Conservation (phyloP, 30 jellyfish, hydroid and myxozoan genomes). For the Hydractinia symbiolongicarpus region DNA sequence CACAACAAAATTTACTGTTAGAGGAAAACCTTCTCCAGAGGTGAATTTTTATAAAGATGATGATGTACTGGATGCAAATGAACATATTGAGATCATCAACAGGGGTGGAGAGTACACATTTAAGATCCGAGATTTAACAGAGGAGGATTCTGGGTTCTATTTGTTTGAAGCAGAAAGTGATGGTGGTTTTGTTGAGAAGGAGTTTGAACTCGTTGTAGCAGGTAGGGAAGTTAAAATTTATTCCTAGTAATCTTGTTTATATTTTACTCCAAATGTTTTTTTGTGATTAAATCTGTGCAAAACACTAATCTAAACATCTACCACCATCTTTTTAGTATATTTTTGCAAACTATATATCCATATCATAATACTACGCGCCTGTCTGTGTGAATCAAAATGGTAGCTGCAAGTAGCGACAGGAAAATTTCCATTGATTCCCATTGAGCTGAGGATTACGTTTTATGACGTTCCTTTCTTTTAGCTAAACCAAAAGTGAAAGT, state of each 20-base stretch:
- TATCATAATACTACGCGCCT: too few species aligned
- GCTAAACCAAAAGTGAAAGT: neutral
- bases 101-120: conserved; percentile 28
- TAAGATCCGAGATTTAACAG: conserved; percentile 1
- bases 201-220: conserved; percentile 37
- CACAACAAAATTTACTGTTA: conserved; percentile 29
- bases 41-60: conserved; percentile 54
- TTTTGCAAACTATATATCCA: too few species aligned
- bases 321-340: neutral
- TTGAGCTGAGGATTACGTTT: too few species aligned
- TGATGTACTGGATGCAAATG: conserved; percentile 6
- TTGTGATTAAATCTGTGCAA: neutral
- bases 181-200: conserved; percentile 48
- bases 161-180: conserved; percentile 36
- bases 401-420: too few species aligned
- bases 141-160: conserved; percentile 57
- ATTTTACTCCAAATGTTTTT: too few species aligned
- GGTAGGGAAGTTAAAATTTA: neutral
- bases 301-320: neutral
- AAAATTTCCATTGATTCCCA: too few species aligned
- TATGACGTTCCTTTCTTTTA: too few species aligned
- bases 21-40: conserved; percentile 37
- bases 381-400: too few species aligned
- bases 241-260: too few species aligned
- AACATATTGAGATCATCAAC: conserved; percentile 13